phyloP scores from a whole-genome alignment of 2,888 invertebrate genomes.

The Drosophila rubida region DNA sequence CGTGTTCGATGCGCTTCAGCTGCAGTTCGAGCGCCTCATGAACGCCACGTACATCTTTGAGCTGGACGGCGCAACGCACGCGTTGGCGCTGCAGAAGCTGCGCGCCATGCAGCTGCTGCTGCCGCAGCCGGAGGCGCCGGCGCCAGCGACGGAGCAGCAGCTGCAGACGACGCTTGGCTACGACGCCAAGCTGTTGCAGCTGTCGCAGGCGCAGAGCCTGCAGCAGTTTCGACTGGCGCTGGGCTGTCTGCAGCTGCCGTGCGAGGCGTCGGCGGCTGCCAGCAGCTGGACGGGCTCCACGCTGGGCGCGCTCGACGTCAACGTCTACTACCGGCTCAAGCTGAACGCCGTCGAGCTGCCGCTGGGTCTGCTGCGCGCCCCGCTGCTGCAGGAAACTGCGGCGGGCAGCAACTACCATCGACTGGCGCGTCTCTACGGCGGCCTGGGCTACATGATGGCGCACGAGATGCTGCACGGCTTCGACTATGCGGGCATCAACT shows the following conservation, averaged over 20 bases:
- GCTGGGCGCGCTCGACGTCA: slow-evolving; percentile 76
- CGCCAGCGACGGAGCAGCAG: not conserved
- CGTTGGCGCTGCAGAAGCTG: slow-evolving; percentile 70
- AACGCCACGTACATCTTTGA: slow-evolving; percentile 72
- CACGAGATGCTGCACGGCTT: slow-evolving; percentile 83
- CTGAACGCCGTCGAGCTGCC: slow-evolving; percentile 80
- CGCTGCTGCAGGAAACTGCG: slow-evolving; percentile 54
- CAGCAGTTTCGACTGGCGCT: slow-evolving; percentile 49
- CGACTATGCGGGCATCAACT: slow-evolving; percentile 82
- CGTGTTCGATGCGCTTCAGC: slow-evolving; percentile 67
- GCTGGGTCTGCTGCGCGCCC: slow-evolving; percentile 75
- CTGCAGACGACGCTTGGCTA: slow-evolving; percentile 43
- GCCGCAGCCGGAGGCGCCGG: slow-evolving; percentile 36
- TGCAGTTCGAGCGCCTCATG: slow-evolving; percentile 73
- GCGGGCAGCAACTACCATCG: not conserved
- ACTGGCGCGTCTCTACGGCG: slow-evolving; percentile 58
- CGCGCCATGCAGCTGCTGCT: slow-evolving; percentile 72
- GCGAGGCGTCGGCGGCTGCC: not conserved
- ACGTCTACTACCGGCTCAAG: slow-evolving; percentile 81
- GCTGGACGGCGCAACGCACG: slow-evolving; percentile 54
- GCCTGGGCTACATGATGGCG: slow-evolving; percentile 77
- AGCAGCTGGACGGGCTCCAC: slow-evolving; percentile 14
- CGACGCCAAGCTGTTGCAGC: slow-evolving; percentile 69
- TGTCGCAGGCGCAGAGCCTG: slow-evolving; percentile 50
- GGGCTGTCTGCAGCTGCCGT: slow-evolving; percentile 41